A percentile compares a stretch with the other conserved stretches of the same genome.
Conservation (phyloP, 2,113 vertebrate genomes). For the Dolichotis patagonum region DNA sequence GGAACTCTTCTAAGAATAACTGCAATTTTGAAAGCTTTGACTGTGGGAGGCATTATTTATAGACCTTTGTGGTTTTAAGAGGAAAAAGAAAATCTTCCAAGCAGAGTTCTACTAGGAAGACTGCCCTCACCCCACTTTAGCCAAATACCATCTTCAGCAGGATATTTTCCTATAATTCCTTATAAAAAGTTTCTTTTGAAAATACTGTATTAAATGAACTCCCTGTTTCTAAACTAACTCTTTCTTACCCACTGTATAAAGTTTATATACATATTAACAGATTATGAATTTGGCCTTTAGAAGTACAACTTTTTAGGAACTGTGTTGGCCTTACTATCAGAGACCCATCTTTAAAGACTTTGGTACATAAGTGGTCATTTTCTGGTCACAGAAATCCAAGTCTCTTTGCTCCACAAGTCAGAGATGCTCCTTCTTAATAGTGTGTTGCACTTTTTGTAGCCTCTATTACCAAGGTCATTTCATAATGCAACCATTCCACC, state of each 20-base stretch:
- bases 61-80: constrained; percentile 66
- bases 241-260: constrained; percentile 3
- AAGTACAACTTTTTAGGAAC: background rate
- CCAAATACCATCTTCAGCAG: constrained; percentile 55
- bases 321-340: background rate
- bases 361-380: background rate
- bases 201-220: background rate
- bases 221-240: constrained; percentile 39
- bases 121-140: constrained; percentile 2
- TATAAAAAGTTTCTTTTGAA: constrained; percentile 14
- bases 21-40: constrained; percentile 69
- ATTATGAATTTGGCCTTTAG: background rate
- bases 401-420: background rate
- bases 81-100: constrained; percentile 67
- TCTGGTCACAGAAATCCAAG: background rate
- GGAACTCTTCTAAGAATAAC: constrained; percentile 75
- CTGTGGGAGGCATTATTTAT: constrained; percentile 73
- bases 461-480: background rate
- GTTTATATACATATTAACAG: background rate
- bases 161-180: constrained; percentile 51
- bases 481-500: background rate
- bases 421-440: background rate
- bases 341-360: background rate
- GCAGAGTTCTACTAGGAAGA: constrained; percentile 57
- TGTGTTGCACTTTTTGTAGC: background rate